Conservation (phyloP, 2,888 invertebrate species). For the Plebejus argus region DNA sequence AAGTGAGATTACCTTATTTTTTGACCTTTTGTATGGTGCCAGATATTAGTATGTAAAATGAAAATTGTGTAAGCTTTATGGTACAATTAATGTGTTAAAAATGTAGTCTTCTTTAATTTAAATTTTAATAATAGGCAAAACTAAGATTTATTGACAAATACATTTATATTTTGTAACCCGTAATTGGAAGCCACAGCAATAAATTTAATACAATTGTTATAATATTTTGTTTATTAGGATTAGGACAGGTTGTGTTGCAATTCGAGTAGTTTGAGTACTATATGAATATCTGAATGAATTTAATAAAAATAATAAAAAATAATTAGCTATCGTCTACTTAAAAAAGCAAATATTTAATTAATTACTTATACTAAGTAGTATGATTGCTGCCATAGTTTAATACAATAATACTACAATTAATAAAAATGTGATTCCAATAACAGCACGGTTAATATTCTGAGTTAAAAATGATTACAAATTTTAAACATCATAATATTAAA, state of each 20-base stretch:
- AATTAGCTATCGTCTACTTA: not conserved
- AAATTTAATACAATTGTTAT: not conserved
- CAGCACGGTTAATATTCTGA: not conserved
- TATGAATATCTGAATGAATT: too few species aligned
- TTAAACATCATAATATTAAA: not conserved
- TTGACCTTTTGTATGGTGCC: constrained; percentile 13
- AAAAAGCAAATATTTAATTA: not conserved
- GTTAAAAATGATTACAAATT: not conserved
- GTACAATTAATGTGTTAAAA: not conserved
- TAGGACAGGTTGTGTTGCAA: too few species aligned
- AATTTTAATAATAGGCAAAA: not conserved
- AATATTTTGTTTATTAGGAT: too few species aligned
- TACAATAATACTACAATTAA: not conserved
- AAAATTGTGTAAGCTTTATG: constrained; percentile 1
- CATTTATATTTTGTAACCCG: constrained; percentile 21
- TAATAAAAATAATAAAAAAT: too few species aligned
- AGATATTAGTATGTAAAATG: constrained; percentile 10
- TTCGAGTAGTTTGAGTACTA: too few species aligned
- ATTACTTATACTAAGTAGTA: not conserved
- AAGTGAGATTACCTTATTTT: constrained; percentile 14
- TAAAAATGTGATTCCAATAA: not conserved
- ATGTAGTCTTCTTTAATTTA: constrained; percentile 1
- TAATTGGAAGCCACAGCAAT: not conserved
- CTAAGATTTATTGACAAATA: not conserved
- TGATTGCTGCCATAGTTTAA: constrained; percentile 28